A percentile compares a stretch with the other conserved stretches of the same genome.
These are phyloP conservation scores for Alouatta palliata DNA, from an alignment of 2,113 vertebrate species.

Conservation along the genomic window DNA sequence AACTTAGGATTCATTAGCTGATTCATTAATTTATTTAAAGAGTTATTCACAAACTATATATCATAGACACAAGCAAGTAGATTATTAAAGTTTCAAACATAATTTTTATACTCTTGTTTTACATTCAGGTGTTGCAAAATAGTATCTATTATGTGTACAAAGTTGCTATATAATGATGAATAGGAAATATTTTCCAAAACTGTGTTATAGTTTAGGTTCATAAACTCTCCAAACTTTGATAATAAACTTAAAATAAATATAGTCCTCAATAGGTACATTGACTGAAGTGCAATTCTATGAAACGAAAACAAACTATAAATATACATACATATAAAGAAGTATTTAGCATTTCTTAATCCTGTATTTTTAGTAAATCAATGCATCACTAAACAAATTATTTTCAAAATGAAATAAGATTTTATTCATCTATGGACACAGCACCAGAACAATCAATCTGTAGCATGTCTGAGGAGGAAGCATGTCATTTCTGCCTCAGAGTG, in stretches of 20 bases:
- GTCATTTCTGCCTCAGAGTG: background rate
- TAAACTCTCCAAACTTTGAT: background rate
- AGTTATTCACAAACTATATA: background rate
- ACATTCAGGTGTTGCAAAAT: background rate
- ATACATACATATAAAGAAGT: background rate
- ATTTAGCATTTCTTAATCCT: background rate
- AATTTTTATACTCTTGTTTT: background rate
- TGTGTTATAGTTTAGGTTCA: background rate
- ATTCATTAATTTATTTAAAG: background rate
- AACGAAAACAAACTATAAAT: background rate
- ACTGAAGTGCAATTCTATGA: background rate
- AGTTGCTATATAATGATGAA: background rate
- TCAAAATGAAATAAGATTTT: background rate
- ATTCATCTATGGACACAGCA: background rate
- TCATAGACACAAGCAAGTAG: background rate
- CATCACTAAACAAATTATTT: background rate
- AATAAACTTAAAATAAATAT: conserved; percentile 15
- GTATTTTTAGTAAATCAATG: background rate
- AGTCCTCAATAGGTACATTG: background rate
- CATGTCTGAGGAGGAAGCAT: background rate
- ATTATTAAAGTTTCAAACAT: background rate
- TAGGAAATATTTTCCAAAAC: background rate
- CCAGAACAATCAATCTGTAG: background rate
- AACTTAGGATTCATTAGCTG: background rate
- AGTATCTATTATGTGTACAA: background rate